These are phyloP conservation scores for Amphipyra berbera DNA, from an alignment of 2,888 invertebrate genomes.

Conservation along the genomic window DNA sequence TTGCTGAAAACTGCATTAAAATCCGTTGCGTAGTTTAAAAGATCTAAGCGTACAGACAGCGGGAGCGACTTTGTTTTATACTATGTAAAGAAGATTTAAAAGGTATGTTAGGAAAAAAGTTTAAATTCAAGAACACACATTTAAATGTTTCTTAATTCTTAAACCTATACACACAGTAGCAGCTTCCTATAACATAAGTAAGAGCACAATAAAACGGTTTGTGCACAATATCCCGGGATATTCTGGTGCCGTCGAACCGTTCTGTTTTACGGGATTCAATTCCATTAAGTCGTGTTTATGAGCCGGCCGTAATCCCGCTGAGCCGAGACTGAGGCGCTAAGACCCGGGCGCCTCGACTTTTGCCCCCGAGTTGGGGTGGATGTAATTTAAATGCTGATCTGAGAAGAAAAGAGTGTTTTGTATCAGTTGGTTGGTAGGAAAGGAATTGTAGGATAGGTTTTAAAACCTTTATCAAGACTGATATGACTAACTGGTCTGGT, in stretches of 20 bases:
- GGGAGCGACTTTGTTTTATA: too few relatives aligned
- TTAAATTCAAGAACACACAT: background rate
- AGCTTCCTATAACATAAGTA: background rate
- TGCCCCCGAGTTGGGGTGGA: constrained; percentile 47
- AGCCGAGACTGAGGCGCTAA: constrained; percentile 51
- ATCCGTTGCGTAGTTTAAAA: too few relatives aligned
- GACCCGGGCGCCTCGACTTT: constrained; percentile 44
- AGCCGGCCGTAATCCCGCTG: constrained; percentile 64
- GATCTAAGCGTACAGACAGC: too few relatives aligned
- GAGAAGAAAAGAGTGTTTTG: constrained; percentile 21
- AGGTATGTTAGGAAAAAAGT: too few relatives aligned
- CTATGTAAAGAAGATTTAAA: too few relatives aligned
- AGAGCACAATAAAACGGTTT: constrained; percentile 54
- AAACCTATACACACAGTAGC: background rate
- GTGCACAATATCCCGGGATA: constrained; percentile 49
- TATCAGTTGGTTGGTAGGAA: background rate
- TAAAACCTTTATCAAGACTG: too few relatives aligned
- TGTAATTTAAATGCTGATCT: constrained; percentile 50
- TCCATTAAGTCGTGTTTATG: constrained; percentile 80
- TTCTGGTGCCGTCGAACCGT: constrained; percentile 56
- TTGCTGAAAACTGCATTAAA: too few relatives aligned
- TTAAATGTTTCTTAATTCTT: background rate
- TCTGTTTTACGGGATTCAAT: constrained; percentile 80
- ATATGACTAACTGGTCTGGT: too few relatives aligned
- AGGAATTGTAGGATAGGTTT: background rate